Percentiles rank a stretch among this genome's conserved stretches.
Conservation (phyloP, 2,888 invertebrate genomes). For the Napeogenes inachia region DNA sequence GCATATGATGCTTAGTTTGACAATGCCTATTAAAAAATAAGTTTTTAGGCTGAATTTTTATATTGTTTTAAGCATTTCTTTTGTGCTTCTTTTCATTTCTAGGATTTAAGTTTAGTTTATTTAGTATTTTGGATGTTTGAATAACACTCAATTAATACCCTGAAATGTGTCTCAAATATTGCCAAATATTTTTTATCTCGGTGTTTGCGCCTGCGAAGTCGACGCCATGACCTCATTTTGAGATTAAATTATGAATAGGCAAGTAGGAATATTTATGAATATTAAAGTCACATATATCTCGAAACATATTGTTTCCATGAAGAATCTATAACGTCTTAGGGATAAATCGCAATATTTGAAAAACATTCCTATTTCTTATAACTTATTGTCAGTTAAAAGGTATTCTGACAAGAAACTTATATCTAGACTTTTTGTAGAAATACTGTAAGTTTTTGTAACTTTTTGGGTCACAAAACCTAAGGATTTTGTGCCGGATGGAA, state of each 20-base stretch:
- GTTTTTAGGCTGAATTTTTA: constrained; percentile 7
- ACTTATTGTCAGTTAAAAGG: no score
- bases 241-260: constrained; percentile 6
- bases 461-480: no score
- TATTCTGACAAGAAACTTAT: no score
- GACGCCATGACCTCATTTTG: constrained; percentile 2
- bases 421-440: no score
- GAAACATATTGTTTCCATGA: background rate
- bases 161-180: background rate
- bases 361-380: background rate
- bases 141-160: background rate
- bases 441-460: no score
- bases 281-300: constrained; percentile 3
- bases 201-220: background rate
- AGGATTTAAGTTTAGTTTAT: background rate
- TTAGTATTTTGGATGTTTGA: no score
- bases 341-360: background rate
- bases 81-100: background rate
- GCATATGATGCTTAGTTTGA: constrained; percentile 14
- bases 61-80: background rate
- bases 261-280: constrained; percentile 5
- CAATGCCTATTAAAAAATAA: constrained; percentile 18
- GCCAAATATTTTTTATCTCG: constrained; percentile 4
- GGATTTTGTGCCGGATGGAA: no score
- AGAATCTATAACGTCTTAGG: background rate